Conservation (phyloP, 2,888 invertebrate species). For the Lasioglossum pauxillum region DNA sequence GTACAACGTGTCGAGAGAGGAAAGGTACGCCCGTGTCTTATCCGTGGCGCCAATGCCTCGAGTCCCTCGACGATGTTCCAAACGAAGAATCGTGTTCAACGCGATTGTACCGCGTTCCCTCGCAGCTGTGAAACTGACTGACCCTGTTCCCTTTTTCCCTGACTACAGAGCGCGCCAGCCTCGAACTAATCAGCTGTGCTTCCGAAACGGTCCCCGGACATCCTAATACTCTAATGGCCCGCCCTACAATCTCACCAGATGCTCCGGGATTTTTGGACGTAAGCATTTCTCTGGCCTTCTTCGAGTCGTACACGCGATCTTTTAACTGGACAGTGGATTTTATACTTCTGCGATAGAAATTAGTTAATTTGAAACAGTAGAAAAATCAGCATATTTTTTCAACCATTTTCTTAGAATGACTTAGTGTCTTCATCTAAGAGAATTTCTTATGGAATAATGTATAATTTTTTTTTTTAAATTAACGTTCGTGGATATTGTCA, state of each 20-base stretch:
- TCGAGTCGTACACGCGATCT: no score
- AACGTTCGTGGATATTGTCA: no score
- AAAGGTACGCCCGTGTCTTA: slow-evolving; percentile 29
- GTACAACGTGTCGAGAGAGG: slow-evolving; percentile 17
- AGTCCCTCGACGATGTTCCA: slow-evolving; percentile 23
- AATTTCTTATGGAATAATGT: no score
- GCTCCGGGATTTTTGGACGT: not conserved
- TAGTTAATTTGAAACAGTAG: no score
- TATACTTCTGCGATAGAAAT: no score
- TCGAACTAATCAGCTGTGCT: slow-evolving; percentile 32
- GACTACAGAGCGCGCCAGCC: not conserved
- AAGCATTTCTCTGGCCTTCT: not conserved
- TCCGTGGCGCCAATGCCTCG: slow-evolving; percentile 21
- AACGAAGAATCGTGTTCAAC: slow-evolving; percentile 26
- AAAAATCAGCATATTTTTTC: no score
- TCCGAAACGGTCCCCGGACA: not conserved
- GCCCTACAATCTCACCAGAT: not conserved
- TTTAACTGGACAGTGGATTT: no score
- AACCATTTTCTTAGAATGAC: no score
- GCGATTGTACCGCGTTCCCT: slow-evolving; percentile 25
- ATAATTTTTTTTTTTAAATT: no score
- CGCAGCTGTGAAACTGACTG: slow-evolving; percentile 15
- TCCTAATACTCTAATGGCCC: not conserved
- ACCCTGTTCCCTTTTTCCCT: slow-evolving; percentile 5
- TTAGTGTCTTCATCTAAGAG: no score